These are phyloP conservation scores for Nibea albiflora DNA, from an alignment of 2,113 vertebrate genomes.

Conservation along the genomic window DNA sequence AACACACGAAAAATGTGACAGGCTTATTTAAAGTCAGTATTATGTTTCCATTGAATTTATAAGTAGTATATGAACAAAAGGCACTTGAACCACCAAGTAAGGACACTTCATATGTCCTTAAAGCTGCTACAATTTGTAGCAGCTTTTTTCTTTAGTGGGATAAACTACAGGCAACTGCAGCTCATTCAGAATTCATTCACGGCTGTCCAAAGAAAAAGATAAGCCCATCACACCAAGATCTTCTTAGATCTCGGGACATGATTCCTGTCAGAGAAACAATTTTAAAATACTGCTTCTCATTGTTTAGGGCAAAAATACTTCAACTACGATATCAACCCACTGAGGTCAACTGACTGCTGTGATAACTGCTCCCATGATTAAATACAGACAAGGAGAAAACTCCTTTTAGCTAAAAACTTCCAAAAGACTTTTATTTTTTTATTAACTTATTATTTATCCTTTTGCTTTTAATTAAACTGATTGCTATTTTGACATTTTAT, in stretches of 20 bases:
- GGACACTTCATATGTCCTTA: background rate
- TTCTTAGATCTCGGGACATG: background rate
- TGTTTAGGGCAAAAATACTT: slow-evolving; percentile 4
- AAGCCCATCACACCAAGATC: background rate
- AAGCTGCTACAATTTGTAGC: too few relatives aligned
- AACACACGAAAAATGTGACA: too few relatives aligned
- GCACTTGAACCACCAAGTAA: background rate
- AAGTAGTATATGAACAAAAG: background rate
- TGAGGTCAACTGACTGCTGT: background rate
- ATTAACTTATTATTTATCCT: background rate
- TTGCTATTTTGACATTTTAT: too few relatives aligned
- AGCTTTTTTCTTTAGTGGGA: background rate
- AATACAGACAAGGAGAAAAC: background rate
- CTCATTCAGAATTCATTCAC: background rate
- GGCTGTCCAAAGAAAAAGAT: background rate
- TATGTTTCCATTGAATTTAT: background rate
- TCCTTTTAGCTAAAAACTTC: background rate
- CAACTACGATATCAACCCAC: background rate
- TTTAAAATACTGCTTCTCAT: background rate
- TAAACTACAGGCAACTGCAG: background rate
- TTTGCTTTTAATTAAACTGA: slow-evolving; percentile 5
- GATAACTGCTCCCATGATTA: background rate
- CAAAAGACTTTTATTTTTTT: background rate
- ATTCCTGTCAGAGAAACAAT: slow-evolving; percentile 5
- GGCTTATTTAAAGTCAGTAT: too few relatives aligned